Base-by-base conservation (phyloP, 1,140 invertebrate species). In the Metaphire vulgaris region DNA sequence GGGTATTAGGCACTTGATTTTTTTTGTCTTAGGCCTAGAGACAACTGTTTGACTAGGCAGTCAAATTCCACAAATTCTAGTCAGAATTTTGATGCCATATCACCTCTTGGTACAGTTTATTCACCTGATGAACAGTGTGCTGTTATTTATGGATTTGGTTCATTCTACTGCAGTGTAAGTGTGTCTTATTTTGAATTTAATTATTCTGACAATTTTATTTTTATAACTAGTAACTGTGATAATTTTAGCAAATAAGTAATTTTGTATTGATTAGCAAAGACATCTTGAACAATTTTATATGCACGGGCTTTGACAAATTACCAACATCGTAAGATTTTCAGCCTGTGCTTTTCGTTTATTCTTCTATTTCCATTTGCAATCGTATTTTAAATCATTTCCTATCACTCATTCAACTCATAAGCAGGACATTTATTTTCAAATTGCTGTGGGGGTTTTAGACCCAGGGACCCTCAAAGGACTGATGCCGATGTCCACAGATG, bases 161-260 rank as follows among this genome's bases (percentile, higher is more conserved):
- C 82, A 15, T 82, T 79, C 74, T 74, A 82, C 14, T 82, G 81
- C 64, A 79, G 79, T 74, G 82, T 83, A 80, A 68, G 74, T 76
- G 41, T 12, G 21, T 56, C 6, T 12, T 6, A 6, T 56, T 6
- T 6, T 56, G 41, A 6, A 56, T 21, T 56, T 6, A 6, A 21
- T 21, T 56, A 56, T 12, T 6, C 41, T 56, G 21, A 12, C 41
- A 21, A 56, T 56, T 12, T 21, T 6, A 56, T 56, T 56, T 12
- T 21, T 6, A 56, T 56, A 12, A 56, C 41, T 56, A 56, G 41
- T 21, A 56, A 56, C 21, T 56, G 6, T 56, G 41, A 6, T 56
- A 21, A 6, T 12, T 56, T 6, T 21, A 56, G 41, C 41, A 12
- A 12, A 6, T 56, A 21, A 56, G 6, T 6, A 56, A 12, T 21